These are phyloP conservation scores for Sitta carolinensis DNA, from an alignment of 2,797 vertebrate species.

Conservation along the genomic window DNA sequence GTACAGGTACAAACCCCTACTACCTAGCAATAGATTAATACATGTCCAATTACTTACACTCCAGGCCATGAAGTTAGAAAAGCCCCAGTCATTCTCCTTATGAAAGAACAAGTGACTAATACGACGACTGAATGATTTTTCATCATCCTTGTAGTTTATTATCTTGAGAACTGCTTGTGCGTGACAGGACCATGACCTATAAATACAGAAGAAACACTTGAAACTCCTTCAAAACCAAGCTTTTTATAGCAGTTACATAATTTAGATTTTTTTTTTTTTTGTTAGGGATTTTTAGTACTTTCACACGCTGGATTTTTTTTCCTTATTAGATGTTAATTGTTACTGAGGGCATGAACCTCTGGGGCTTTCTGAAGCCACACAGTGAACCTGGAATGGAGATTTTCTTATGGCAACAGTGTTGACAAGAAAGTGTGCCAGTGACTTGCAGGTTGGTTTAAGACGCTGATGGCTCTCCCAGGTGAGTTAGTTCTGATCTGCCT, in stretches of 20 bases:
- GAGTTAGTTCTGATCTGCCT: neutral
- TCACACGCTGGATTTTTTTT: neutral
- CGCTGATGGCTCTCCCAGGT: neutral
- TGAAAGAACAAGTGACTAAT: slow-evolving; percentile 99
- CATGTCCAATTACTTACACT: slow-evolving; percentile 85
- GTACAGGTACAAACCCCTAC: neutral
- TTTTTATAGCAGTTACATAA: neutral
- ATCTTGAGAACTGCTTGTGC: slow-evolving; percentile 99
- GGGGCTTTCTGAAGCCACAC: neutral
- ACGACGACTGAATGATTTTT: slow-evolving; percentile 97
- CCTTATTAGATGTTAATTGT: neutral
- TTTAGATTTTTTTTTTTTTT: neutral
- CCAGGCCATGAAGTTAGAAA: slow-evolving; percentile 99
- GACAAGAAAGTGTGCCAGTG: neutral
- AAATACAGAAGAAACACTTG: slow-evolving; percentile 38
- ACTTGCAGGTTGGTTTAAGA: neutral
- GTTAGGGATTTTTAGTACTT: neutral
- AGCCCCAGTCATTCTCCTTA: slow-evolving; percentile 99
- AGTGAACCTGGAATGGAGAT: neutral
- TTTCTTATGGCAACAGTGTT: neutral
- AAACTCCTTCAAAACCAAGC: neutral
- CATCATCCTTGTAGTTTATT: slow-evolving; percentile 98
- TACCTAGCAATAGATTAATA: neutral
- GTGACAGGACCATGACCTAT: slow-evolving; percentile 98
- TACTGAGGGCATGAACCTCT: neutral